A percentile compares a stretch with the other conserved stretches of the same genome.
Evolutionary conservation across 2,888 invertebrate genomes (phyloP).

Genomic region (Melieria omissa): DNA sequence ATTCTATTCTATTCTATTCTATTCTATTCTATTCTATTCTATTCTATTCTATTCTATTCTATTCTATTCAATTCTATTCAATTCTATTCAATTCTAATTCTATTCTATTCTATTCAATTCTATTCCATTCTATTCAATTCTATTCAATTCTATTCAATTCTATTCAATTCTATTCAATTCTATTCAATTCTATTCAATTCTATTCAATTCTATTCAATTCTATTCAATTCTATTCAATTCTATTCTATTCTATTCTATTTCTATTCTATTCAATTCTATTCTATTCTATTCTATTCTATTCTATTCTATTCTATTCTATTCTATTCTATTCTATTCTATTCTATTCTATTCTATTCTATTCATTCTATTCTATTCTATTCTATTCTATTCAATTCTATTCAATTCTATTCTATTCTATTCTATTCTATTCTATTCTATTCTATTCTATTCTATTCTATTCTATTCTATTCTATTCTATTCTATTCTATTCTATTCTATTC

Average conservation of each 20-base stretch:
- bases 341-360: too few relatives aligned
- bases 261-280: conserved; percentile 36
- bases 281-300: too few relatives aligned
- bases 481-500: too few relatives aligned
- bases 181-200: conserved; percentile 34
- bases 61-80: conserved; percentile 33
- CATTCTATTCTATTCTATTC: too few relatives aligned
- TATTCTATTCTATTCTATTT: conserved; percentile 35
- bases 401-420: too few relatives aligned
- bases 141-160: conserved; percentile 34
- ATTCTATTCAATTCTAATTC: conserved; percentile 34
- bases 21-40: conserved; percentile 34
- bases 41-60: conserved; percentile 35
- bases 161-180: conserved; percentile 34
- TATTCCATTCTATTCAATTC: conserved; percentile 27
- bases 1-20: conserved; percentile 33
- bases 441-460: too few relatives aligned
- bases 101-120: conserved; percentile 31
- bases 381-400: too few relatives aligned
- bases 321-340: too few relatives aligned
- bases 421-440: too few relatives aligned
- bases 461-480: too few relatives aligned
- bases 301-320: too few relatives aligned
- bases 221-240: conserved; percentile 34
- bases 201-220: conserved; percentile 35